These are phyloP conservation scores for Calosoma granatense DNA, from an alignment of 1,140 invertebrate species.

Conservation along the genomic window DNA sequence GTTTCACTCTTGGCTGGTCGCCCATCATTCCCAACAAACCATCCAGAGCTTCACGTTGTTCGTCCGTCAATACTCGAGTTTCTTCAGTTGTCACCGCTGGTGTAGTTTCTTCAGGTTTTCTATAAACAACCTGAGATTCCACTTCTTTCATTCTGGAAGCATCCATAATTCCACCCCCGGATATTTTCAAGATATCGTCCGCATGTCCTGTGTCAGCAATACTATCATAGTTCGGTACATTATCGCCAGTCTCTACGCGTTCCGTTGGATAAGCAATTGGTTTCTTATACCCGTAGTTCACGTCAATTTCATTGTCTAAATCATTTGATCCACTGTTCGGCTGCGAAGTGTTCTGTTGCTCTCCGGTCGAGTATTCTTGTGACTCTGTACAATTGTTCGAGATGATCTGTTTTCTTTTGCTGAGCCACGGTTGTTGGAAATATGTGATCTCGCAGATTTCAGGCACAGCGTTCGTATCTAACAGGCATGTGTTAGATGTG, in stretches of 20 bases:
- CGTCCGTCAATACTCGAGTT: neutral
- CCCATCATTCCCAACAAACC: neutral
- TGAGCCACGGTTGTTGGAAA: slow-evolving; percentile 29
- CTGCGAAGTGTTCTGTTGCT: neutral
- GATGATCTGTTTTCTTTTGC: slow-evolving; percentile 26
- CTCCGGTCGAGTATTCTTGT: slow-evolving; percentile 23
- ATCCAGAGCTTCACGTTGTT: neutral
- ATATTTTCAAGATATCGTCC: slow-evolving; percentile 2
- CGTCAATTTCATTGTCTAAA: slow-evolving; percentile 18
- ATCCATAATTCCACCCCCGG: slow-evolving; percentile 5
- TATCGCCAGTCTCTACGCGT: slow-evolving; percentile 6
- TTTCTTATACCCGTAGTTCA: slow-evolving; percentile 15
- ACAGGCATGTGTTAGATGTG: slow-evolving; percentile 13
- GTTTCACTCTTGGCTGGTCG: slow-evolving; percentile 8
- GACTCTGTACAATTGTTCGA: slow-evolving; percentile 30
- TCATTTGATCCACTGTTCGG: slow-evolving; percentile 15
- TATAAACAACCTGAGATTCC: slow-evolving; percentile 25
- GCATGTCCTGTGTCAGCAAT: slow-evolving; percentile 16
- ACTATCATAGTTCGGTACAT: slow-evolving; percentile 19
- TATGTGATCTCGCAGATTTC: slow-evolving; percentile 27
- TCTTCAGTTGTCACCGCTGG: slow-evolving; percentile 5
- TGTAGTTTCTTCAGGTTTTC: neutral
- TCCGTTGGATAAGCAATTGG: neutral
- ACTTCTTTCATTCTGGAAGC: slow-evolving; percentile 20
- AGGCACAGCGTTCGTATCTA: slow-evolving; percentile 16